These are phyloP conservation scores for Phenganax marumi DNA, from an alignment of 92 coral and sea anemone genomes.

Conservation along the genomic window DNA sequence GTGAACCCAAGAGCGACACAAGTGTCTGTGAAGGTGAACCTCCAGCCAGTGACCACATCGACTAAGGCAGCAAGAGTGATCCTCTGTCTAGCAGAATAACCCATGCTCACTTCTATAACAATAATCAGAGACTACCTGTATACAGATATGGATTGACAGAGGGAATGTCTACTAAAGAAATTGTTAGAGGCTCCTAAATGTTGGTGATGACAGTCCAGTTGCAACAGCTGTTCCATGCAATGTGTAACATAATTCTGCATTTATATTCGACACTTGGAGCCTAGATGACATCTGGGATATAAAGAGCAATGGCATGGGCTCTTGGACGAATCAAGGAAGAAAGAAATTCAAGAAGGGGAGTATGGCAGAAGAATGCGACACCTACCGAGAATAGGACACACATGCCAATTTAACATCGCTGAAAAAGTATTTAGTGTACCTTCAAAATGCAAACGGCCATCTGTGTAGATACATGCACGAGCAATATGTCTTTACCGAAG, in stretches of 20 bases:
- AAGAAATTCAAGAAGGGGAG: neutral
- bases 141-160: neutral
- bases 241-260: constrained; percentile 24
- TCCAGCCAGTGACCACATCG: neutral
- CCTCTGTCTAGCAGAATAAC: neutral
- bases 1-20: neutral
- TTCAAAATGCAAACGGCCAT: neutral
- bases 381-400: constrained; percentile 22
- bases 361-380: constrained; percentile 10
- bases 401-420: constrained; percentile 24
- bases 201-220: constrained; percentile 1
- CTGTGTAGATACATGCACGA: neutral
- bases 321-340: constrained; percentile 35
- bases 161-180: neutral
- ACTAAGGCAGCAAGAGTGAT: constrained; percentile 15
- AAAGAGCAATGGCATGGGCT: constrained; percentile 36
- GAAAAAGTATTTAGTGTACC: constrained; percentile 18
- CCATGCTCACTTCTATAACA: neutral
- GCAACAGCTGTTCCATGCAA: constrained; percentile 5
- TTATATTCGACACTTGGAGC: constrained; percentile 36
- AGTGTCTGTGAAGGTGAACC: neutral
- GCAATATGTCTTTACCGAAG: neutral
- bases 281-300: constrained; percentile 15
- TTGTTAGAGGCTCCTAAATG: neutral
- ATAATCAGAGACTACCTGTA: neutral